Base-by-base conservation (phyloP, 1,140 invertebrate species). In the Paralvinella palmiformis region DNA sequence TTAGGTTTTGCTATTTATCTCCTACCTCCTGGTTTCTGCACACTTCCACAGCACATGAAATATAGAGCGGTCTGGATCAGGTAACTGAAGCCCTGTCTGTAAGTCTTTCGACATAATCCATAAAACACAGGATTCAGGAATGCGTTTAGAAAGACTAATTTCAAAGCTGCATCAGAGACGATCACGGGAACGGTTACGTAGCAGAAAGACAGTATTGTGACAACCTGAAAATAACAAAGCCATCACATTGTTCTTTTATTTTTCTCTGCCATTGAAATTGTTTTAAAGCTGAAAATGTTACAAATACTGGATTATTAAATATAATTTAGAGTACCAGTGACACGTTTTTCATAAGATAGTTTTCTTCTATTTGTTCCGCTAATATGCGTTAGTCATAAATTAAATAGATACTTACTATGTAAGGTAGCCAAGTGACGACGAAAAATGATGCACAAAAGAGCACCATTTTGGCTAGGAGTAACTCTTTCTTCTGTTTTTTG, bases 71-170 rank as follows among this genome's bases (percentile, higher is more conserved):
- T 27, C 7, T 33, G 50, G 3, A 17, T 29, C 48, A 63, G n/a
- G 27, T 63, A 63, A 10, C 17, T 15, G 33, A 20, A 56, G 48
- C 62, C 62, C 36, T 63, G 58, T 29, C 62, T 50, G 52, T 63
- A 63, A 52, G 58, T 63, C 24, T 31, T 58, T 15, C 62, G 27
- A 41, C 48, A 55, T 13, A 63, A 32, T 20, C 62, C 48, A 31
- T 63, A 36, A 37, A 63, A 55, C 10, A 63, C 29, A 7, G 62
- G 33, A 36, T 63, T 63, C 5, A 63, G 22, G 4, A 63, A 3
- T 27, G 62, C 62, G 50, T 63, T 63, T 27, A n/a, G 32, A 35
- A 56, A 63, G 32, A 63, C 32, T 27, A 63, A 22, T 52, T 63
- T 63, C 31, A 63, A n/a, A 4, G 62, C 48, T 13, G 32, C 29